These are phyloP conservation scores for Troides helena DNA, from an alignment of 2,888 invertebrate species.

Conservation along the genomic window DNA sequence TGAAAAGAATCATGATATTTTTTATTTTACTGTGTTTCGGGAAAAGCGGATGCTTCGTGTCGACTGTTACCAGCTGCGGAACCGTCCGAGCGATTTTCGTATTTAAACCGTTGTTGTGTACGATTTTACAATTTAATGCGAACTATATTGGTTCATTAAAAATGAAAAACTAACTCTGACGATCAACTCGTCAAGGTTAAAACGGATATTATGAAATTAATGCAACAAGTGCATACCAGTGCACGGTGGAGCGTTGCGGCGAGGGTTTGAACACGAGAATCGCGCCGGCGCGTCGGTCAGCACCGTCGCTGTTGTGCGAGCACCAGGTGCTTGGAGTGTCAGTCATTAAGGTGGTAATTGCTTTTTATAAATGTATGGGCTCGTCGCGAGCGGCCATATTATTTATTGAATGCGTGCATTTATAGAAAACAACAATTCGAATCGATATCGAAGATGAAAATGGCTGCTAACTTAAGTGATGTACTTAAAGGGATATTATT, in stretches of 20 bases:
- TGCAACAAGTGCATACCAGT: no score
- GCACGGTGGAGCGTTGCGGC: not conserved
- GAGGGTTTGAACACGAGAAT: slow-evolving; percentile 13
- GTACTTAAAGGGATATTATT: slow-evolving; percentile 40
- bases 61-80: slow-evolving; percentile 6
- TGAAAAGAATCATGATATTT: slow-evolving; percentile 7
- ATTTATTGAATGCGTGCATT: slow-evolving; percentile 28
- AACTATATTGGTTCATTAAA: not conserved
- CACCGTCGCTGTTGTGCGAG: slow-evolving; percentile 1
- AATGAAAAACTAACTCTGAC: not conserved
- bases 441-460: slow-evolving; percentile 11
- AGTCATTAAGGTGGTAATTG: slow-evolving; percentile 1
- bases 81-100: slow-evolving; percentile 8
- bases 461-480: slow-evolving; percentile 43
- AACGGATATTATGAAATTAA: no score
- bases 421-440: slow-evolving; percentile 26
- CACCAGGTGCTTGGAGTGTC: slow-evolving; percentile 1
- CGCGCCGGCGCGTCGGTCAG: not conserved
- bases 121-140: not conserved
- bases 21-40: not conserved
- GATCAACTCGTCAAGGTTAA: no score
- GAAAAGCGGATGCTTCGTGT: slow-evolving; percentile 8
- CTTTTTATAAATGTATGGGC: slow-evolving; percentile 28
- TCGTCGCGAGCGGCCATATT: slow-evolving; percentile 30
- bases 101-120: not conserved